Base-by-base conservation (phyloP, 2,797 vertebrate species). In the Acomys russatus region DNA sequence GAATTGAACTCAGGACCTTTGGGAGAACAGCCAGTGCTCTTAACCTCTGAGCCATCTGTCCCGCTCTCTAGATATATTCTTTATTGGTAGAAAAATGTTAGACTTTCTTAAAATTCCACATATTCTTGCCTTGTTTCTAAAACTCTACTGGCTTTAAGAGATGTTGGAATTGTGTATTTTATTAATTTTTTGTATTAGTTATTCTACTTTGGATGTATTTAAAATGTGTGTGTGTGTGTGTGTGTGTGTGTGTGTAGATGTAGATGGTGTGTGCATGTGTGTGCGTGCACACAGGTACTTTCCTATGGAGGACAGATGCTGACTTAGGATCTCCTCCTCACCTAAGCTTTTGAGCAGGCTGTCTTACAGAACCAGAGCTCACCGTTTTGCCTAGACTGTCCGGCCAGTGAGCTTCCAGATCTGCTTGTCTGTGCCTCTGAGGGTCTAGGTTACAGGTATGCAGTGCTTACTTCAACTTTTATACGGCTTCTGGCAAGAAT, bases 141-240 rank as follows among this genome's bases (percentile, higher is more conserved):
- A 95, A 82, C 64, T 59, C 86, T 85, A 84, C 33, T 33, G 68
- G 51, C 74, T 33, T 88, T 85, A 35, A 38, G 38, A 92, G 68
- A 87, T 76, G 25, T 90, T 78, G 38, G 9, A 94, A 68, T 22
- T 82, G 10, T 38, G 12, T 61, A 51, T 7, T 68, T 85, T 44
- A 66, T 49, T 54, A 12, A 20, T 9, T 66, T 86, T 35, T 70
- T 86, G 3, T 33, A 85, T 51, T 68, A 64, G 15, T 22, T 33
- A 83, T 8, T 84, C 30, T 85, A 51, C 17, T n/a, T 51, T 68
- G 49, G 64, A 30, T 85, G 7, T 68, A 51, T 85, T 85, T 51
- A 51, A 54, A n/a, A 10, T n/a, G 4, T 84, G 15, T 66, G 25
- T 49, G 80, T 64, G 80, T 83, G 79, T 59, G 51, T n/a, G 28